A percentile compares a stretch with the other conserved stretches of the same genome.
These are phyloP conservation scores for Drosophila albomicans DNA, from an alignment of 1,140 invertebrate genomes.

Conservation along the genomic window DNA sequence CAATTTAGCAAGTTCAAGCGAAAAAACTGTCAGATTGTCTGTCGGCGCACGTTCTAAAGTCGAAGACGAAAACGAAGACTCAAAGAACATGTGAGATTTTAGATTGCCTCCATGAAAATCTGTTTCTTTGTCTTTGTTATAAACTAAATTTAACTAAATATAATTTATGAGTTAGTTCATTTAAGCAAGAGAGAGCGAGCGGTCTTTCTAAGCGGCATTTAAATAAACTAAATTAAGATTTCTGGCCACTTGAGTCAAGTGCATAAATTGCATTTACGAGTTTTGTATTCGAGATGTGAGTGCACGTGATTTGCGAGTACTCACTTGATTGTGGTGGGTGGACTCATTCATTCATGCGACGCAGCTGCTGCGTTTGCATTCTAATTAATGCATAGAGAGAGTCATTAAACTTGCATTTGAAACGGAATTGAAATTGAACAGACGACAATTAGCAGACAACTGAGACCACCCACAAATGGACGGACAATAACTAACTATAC, in stretches of 20 bases:
- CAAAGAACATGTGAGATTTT: background rate
- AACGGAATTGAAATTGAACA: conserved; percentile 43
- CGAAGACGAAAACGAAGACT: too few species aligned
- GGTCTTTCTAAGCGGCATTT: conserved; percentile 49
- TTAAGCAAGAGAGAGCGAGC: conserved; percentile 10
- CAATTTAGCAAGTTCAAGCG: conserved; percentile 59
- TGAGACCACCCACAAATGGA: too few species aligned
- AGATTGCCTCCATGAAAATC: conserved; percentile 16
- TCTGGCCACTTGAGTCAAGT: conserved; percentile 70
- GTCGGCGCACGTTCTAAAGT: conserved; percentile 1
- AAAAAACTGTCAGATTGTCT: conserved; percentile 24
- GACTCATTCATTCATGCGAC: conserved; percentile 6
- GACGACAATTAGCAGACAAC: conserved; percentile 8
- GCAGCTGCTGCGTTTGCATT: conserved; percentile 48
- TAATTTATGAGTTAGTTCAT: conserved; percentile 70
- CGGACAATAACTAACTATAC: too few species aligned
- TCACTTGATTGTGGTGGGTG: conserved; percentile 10
- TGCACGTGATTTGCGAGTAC: conserved; percentile 54
- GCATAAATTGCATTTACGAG: conserved; percentile 71
- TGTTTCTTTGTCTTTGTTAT: conserved; percentile 45
- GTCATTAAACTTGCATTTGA: conserved; percentile 74
- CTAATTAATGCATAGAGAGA: conserved; percentile 45
- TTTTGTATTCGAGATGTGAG: conserved; percentile 13
- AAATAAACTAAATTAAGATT: conserved; percentile 79
- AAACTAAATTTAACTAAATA: conserved; percentile 74